Evolutionary conservation across 2,797 vertebrate genomes (phyloP).

Genomic region (Sebastes kiyomatsui): DNA sequence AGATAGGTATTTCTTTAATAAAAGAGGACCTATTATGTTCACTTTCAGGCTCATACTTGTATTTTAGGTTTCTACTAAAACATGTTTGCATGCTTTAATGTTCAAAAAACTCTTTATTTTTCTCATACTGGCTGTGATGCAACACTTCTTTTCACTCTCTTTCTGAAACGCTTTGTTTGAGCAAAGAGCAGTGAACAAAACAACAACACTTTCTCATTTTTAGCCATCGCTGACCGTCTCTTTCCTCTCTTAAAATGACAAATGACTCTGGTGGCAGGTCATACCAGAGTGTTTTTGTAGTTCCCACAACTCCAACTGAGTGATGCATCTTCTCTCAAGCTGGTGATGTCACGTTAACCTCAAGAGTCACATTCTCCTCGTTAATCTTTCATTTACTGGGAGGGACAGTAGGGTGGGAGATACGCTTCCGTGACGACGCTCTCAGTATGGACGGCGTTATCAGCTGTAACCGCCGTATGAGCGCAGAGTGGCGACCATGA

Average conservation of each 20-base stretch:
- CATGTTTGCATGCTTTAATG: too few relatives aligned
- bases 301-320: background rate
- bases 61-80: too few relatives aligned
- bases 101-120: too few relatives aligned
- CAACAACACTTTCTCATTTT: background rate
- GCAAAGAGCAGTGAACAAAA: background rate
- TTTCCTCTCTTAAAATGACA: background rate
- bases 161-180: too few relatives aligned
- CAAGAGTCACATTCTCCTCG: background rate
- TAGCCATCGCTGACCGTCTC: background rate
- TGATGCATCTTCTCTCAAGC: background rate
- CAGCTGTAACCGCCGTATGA: too few relatives aligned
- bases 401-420: too few relatives aligned
- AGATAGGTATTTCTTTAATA: background rate
- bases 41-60: too few relatives aligned
- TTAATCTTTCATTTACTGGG: background rate
- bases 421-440: fast-evolving
- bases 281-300: background rate
- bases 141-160: too few relatives aligned
- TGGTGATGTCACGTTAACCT: background rate
- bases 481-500: too few relatives aligned
- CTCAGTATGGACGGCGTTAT: too few relatives aligned
- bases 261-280: background rate
- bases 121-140: too few relatives aligned
- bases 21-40: too few relatives aligned